Evolutionary conservation across 2,113 vertebrate genomes (phyloP), one percentile per base, ranked within the genome.

Genomic region (Neopipo cinnamomea): DNA sequence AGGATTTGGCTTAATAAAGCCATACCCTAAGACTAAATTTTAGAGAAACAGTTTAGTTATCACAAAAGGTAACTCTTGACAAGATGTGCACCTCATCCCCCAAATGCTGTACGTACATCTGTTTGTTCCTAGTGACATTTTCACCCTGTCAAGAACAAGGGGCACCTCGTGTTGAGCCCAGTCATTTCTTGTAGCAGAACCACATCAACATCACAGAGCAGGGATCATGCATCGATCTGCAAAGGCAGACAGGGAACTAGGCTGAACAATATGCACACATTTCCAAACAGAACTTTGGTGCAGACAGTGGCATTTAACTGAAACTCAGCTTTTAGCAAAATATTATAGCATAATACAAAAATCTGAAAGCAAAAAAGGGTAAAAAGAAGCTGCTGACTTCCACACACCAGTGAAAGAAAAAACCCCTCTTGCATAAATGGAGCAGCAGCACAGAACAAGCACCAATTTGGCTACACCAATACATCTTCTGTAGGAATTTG

Each of bases 151-250:
- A 92, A 31, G 89, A 59, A 39, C 22, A 87, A 67, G 0, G n/a
- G 49, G 50, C 6, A 0, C 52, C 47, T 65, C 21, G 22, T 35
- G 46, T 6, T 28, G 70, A 94, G 88, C 79, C 65, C 79, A 47
- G 75, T 73, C 46, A 30, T 4, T 61, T 93, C 88, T 70, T 15
- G 35, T 12, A 92, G 94, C 95, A 95, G 92, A 96, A 93, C 91
- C 74, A 61, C 61, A 52, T 2, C 6, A 80, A 82, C 23, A 42
- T 41, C 23, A 47, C 85, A 58, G 89, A 96, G 91, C 73, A 89
- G 75, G 89, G 77, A 93, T 71, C 94, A 78, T 92, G 96, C 96
- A 96, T 47, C 76, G 50, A 20, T 88, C 90, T 96, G 81, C 91
- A 90, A 58, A 86, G 84, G 91, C 95, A 96, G 80, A 89, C 85